These are phyloP conservation scores for Carcina quercana DNA, from an alignment of 2,888 invertebrate genomes.

Conservation along the genomic window DNA sequence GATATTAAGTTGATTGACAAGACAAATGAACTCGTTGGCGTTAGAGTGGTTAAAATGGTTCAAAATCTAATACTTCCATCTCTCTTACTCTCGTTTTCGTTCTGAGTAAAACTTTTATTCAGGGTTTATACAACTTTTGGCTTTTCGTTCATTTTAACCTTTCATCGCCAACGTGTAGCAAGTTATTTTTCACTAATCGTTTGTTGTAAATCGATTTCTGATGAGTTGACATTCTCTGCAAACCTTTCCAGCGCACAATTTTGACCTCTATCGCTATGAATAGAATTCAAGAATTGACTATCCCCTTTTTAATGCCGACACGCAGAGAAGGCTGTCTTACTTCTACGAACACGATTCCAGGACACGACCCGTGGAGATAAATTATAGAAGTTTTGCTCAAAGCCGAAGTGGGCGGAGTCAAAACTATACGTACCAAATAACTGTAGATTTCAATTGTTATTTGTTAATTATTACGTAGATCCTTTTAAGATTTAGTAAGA, in stretches of 20 bases:
- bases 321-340: no score
- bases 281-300: slow-evolving; percentile 17
- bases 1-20: slow-evolving; percentile 38
- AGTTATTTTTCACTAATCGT: no score
- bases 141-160: not conserved
- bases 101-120: not conserved
- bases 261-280: slow-evolving; percentile 14
- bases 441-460: slow-evolving; percentile 16
- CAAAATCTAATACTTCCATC: no score
- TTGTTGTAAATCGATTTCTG: no score
- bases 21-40: no score
- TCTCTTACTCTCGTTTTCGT: not conserved
- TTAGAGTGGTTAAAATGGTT: no score
- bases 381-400: slow-evolving; percentile 7
- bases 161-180: no score
- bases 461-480: slow-evolving; percentile 15
- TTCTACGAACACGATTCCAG: not conserved
- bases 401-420: slow-evolving; percentile 6
- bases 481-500: not conserved
- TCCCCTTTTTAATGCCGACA: slow-evolving; percentile 1
- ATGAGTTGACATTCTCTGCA: no score
- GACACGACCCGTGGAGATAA: not conserved
- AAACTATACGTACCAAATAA: slow-evolving; percentile 22
- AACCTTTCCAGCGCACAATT: slow-evolving; percentile 11
- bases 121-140: not conserved